A percentile compares a stretch with the other conserved stretches of the same genome.
Evolutionary conservation across 2,113 vertebrate species (phyloP).

Genomic region (Nematolebias whitei): DNA sequence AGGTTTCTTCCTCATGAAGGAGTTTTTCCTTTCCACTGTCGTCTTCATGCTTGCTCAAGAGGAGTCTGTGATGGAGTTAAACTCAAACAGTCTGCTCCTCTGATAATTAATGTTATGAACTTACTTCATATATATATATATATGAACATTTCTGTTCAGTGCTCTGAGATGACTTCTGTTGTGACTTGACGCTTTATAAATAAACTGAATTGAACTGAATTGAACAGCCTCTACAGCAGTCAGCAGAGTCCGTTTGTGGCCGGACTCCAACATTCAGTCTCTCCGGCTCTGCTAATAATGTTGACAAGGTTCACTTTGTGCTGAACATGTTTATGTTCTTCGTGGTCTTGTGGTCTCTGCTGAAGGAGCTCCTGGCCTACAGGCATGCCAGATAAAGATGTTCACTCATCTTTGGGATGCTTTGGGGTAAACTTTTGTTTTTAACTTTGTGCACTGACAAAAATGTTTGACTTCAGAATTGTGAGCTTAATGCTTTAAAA

Average conservation of each 20-base stretch:
- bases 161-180: too few relatives aligned
- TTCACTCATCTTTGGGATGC: background rate
- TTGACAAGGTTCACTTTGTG: slow-evolving; percentile 17
- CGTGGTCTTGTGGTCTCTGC: slow-evolving; percentile 21
- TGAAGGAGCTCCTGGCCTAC: slow-evolving; percentile 12
- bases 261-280: background rate
- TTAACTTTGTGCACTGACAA: background rate
- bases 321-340: slow-evolving; percentile 16
- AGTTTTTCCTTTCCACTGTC: too few relatives aligned
- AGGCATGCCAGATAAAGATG: slow-evolving; percentile 16
- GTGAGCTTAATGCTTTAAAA: background rate
- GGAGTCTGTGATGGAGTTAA: too few relatives aligned
- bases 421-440: background rate
- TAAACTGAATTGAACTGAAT: too few relatives aligned
- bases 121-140: too few relatives aligned
- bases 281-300: background rate
- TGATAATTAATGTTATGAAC: too few relatives aligned
- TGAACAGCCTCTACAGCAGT: background rate
- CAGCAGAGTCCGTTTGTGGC: slow-evolving; percentile 1
- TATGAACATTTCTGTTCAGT: too few relatives aligned
- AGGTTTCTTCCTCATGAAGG: too few relatives aligned
- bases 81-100: too few relatives aligned
- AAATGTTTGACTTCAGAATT: background rate
- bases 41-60: too few relatives aligned
- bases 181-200: too few relatives aligned